phyloP scores from a whole-genome alignment of 2,888 invertebrate species.

The Drosophila siamana region DNA sequence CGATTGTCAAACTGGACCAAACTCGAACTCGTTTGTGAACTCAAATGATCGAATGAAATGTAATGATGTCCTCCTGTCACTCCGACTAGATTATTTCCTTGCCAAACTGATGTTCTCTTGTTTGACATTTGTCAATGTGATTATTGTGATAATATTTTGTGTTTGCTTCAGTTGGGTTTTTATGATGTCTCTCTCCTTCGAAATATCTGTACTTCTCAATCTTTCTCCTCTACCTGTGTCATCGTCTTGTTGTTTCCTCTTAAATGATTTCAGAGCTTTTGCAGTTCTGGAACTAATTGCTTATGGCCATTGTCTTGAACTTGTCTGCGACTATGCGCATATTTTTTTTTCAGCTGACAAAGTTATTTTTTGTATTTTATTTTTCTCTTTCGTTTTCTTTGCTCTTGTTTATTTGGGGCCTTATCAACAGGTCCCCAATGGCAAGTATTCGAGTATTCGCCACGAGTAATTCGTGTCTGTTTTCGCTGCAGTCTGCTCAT shows the following conservation, averaged over 20 bases:
- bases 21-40: slow-evolving; percentile 32
- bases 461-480: slow-evolving; percentile 51
- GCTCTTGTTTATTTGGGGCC: slow-evolving; percentile 2
- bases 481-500: slow-evolving; percentile 57
- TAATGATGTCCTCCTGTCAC: slow-evolving; percentile 69
- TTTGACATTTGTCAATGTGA: slow-evolving; percentile 63
- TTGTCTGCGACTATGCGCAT: slow-evolving; percentile 8
- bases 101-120: slow-evolving; percentile 25
- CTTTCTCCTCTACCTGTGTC: neutral
- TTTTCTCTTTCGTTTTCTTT: too few relatives aligned
- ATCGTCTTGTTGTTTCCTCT: neutral
- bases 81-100: slow-evolving; percentile 68
- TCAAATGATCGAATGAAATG: slow-evolving; percentile 54
- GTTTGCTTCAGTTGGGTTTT: slow-evolving; percentile 1
- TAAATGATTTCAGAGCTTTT: neutral
- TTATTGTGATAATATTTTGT: slow-evolving; percentile 53
- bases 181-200: slow-evolving; percentile 4
- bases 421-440: slow-evolving; percentile 40
- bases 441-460: slow-evolving; percentile 23
- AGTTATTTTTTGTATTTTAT: slow-evolving; percentile 13
- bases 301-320: slow-evolving; percentile 13
- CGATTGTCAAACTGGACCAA: slow-evolving; percentile 64
- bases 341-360: slow-evolving; percentile 61
- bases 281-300: slow-evolving; percentile 18
- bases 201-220: neutral